phyloP scores from a whole-genome alignment of 2,888 invertebrate species.

The Lithophane leautieri region DNA sequence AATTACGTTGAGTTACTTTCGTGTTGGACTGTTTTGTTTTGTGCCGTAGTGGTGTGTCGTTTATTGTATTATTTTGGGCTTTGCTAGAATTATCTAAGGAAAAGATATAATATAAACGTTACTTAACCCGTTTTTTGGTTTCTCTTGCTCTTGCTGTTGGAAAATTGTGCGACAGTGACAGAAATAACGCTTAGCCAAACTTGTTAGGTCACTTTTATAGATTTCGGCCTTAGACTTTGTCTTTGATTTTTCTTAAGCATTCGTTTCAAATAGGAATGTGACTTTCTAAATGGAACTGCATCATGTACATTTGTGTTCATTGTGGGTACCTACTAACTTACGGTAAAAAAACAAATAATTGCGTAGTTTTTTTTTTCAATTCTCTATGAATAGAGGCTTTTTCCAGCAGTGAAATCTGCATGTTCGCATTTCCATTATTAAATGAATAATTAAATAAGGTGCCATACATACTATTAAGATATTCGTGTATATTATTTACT shows the following conservation, averaged over 20 bases:
- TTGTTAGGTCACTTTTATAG: too few relatives aligned
- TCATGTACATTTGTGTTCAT: too few relatives aligned
- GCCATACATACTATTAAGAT: neutral
- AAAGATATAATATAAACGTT: too few relatives aligned
- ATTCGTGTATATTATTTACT: constrained; percentile 14
- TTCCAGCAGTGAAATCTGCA: neutral
- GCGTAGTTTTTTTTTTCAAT: too few relatives aligned
- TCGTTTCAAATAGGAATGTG: neutral
- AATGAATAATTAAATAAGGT: constrained; percentile 9
- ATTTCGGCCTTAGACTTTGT: neutral
- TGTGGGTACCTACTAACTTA: neutral
- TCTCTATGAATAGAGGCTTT: neutral
- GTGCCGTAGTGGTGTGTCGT: neutral
- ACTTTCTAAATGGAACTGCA: too few relatives aligned
- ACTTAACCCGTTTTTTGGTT: too few relatives aligned
- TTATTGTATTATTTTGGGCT: neutral
- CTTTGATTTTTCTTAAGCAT: neutral
- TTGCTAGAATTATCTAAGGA: neutral
- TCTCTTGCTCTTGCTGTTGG: too few relatives aligned
- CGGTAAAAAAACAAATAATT: neutral
- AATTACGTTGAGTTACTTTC: constrained; percentile 5
- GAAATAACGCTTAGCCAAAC: too few relatives aligned
- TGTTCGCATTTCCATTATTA: neutral
- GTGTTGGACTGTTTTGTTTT: neutral
- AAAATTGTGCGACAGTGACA: too few relatives aligned